A percentile compares a stretch with the other conserved stretches of the same genome.
Evolutionary conservation across 2,797 vertebrate genomes (phyloP).

Genomic region (Phrynocephalus forsythii): DNA sequence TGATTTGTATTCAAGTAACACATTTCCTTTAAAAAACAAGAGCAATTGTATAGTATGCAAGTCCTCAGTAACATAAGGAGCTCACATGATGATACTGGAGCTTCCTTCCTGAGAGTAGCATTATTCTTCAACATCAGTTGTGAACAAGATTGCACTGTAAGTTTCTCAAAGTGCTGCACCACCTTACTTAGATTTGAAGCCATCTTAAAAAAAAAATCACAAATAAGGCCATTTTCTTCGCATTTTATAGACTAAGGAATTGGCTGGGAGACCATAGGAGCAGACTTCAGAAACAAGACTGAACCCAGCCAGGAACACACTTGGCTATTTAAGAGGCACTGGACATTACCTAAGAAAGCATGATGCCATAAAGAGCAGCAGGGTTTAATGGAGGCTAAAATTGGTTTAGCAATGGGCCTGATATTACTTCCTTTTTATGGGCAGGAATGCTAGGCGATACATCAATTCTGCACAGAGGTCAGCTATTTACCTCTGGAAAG

Average conservation of each 20-base stretch:
- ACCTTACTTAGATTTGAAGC: neutral
- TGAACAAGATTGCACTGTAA: too few species aligned
- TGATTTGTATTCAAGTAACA: too few species aligned
- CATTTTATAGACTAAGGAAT: neutral
- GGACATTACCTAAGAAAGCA: fast-evolving
- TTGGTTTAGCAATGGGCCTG: neutral
- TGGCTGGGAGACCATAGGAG: neutral
- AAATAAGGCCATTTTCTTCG: neutral
- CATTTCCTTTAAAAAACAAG: too few species aligned
- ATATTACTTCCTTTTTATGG: neutral
- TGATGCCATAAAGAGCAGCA: fast-evolving
- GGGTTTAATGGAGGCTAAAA: fast-evolving
- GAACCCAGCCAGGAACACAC: neutral
- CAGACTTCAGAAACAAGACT: neutral
- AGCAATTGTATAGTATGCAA: too few species aligned
- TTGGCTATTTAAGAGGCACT: neutral
- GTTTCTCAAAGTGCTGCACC: neutral
- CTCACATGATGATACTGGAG: too few species aligned
- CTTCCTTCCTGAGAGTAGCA: too few species aligned
- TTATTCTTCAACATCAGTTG: too few species aligned
- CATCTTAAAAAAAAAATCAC: neutral
- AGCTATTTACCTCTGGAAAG: slow-evolving; percentile 89
- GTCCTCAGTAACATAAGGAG: too few species aligned
- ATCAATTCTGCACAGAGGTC: neutral
- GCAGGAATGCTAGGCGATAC: neutral